Conservation (phyloP, 2,797 vertebrate species). For the Phylloscopus collybita region DNA sequence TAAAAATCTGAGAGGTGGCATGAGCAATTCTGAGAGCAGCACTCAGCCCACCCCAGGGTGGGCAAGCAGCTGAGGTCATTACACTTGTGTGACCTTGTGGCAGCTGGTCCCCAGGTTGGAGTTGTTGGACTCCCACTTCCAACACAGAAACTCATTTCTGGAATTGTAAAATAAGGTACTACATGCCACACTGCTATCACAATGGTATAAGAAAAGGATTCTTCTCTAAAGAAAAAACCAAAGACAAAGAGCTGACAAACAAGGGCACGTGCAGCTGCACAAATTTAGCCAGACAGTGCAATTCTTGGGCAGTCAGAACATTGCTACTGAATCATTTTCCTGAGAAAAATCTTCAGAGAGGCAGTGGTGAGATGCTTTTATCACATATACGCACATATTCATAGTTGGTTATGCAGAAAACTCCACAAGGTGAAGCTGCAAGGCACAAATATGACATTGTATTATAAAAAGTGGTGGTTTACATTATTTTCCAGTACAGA, state of each 20-base stretch:
- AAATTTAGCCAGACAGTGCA: background rate
- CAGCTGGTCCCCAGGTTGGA: background rate
- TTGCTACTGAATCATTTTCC: conserved; percentile 1
- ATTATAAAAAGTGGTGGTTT: background rate
- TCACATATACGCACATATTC: background rate
- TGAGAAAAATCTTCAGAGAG: conserved; percentile 30
- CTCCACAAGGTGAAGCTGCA: background rate
- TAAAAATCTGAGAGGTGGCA: background rate
- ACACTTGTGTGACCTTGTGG: background rate
- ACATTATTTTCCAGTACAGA: background rate
- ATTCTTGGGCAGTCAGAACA: background rate
- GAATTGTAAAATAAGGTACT: conserved; percentile 1
- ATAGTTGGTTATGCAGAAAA: background rate
- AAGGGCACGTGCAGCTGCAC: background rate
- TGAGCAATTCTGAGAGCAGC: background rate
- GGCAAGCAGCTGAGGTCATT: background rate
- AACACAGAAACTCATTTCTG: background rate
- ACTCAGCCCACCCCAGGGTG: background rate
- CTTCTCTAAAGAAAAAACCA: background rate
- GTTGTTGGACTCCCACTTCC: background rate
- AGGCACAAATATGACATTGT: background rate
- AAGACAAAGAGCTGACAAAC: conserved; percentile 21
- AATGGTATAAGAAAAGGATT: background rate
- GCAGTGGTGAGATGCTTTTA: background rate
- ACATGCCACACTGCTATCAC: background rate